Percentiles rank a stretch among this genome's conserved stretches.
Conservation (phyloP, 1,140 invertebrate species). For the Tribolium madens region DNA sequence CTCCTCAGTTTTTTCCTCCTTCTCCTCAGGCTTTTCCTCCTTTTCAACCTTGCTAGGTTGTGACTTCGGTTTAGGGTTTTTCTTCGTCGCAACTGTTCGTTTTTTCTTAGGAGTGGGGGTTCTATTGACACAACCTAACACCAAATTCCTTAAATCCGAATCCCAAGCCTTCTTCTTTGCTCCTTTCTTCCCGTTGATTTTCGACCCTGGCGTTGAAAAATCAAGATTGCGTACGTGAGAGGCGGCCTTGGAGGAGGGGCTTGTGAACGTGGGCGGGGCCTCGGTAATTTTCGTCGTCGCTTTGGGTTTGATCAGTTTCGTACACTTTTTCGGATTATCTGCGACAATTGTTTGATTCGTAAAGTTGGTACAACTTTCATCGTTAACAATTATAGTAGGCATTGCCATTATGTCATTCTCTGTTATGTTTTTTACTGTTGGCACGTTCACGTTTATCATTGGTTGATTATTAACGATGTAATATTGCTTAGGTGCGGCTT, state of each 20-base stretch:
- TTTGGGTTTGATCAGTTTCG: no score
- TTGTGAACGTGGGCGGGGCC: background rate
- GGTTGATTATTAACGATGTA: slow-evolving; percentile 17
- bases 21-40: slow-evolving; percentile 1
- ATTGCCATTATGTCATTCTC: slow-evolving; percentile 59
- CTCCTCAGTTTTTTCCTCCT: slow-evolving; percentile 11
- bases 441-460: background rate
- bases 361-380: slow-evolving; percentile 31
- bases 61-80: slow-evolving; percentile 43
- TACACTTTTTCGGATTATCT: no score
- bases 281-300: background rate
- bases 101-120: background rate
- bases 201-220: slow-evolving; percentile 55
- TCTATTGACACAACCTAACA: background rate
- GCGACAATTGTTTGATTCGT: background rate
- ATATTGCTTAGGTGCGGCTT: background rate
- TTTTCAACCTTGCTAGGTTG: no score
- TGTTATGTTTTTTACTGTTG: slow-evolving; percentile 34
- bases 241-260: background rate
- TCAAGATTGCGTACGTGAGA: slow-evolving; percentile 57
- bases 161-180: slow-evolving; percentile 36
- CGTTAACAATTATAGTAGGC: slow-evolving; percentile 58
- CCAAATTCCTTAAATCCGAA: slow-evolving; percentile 24
- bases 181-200: slow-evolving; percentile 26
- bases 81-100: background rate